These are phyloP conservation scores for Cladopsammia gracilis DNA, from an alignment of 64 coral and sea anemone species.

Conservation along the genomic window DNA sequence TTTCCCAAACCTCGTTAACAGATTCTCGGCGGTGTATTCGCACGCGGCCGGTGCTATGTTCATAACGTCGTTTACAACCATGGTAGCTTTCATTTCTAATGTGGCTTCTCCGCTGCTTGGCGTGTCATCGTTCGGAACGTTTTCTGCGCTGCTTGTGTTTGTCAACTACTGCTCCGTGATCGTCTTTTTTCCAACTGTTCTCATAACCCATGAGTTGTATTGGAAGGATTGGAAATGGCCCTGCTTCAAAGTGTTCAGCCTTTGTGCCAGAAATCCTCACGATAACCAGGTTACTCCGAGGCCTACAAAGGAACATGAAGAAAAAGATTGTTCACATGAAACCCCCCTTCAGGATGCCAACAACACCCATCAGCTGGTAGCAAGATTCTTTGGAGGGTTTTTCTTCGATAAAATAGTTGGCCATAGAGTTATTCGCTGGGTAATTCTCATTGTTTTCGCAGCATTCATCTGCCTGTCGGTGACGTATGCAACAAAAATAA, in stretches of 20 bases:
- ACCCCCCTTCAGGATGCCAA: neutral
- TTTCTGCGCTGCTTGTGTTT: slow-evolving; percentile 64
- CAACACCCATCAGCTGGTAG: neutral
- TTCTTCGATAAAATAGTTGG: slow-evolving; percentile 44
- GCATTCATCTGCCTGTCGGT: slow-evolving; percentile 23
- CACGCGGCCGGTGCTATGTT: slow-evolving; percentile 65
- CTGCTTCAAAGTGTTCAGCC: neutral
- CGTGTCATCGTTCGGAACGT: slow-evolving; percentile 67
- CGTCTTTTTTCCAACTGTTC: slow-evolving; percentile 58
- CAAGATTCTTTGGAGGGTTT: slow-evolving; percentile 19
- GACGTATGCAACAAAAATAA: slow-evolving; percentile 29
- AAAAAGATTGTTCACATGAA: neutral
- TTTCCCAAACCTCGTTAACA: slow-evolving; percentile 9
- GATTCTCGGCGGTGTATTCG: slow-evolving; percentile 31
- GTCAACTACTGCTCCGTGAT: slow-evolving; percentile 71
- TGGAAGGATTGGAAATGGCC: slow-evolving; percentile 52
- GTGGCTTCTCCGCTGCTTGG: slow-evolving; percentile 57
- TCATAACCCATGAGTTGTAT: slow-evolving; percentile 51
- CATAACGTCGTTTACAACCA: slow-evolving; percentile 68
- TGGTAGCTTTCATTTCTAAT: slow-evolving; percentile 69
- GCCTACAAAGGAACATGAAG: neutral
- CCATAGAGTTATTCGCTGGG: slow-evolving; percentile 41
- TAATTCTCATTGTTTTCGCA: slow-evolving; percentile 7
- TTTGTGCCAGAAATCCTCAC: neutral
- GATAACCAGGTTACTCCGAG: neutral